These are phyloP conservation scores for Drosophila seguyi DNA, from an alignment of 1,140 invertebrate genomes.

Conservation along the genomic window DNA sequence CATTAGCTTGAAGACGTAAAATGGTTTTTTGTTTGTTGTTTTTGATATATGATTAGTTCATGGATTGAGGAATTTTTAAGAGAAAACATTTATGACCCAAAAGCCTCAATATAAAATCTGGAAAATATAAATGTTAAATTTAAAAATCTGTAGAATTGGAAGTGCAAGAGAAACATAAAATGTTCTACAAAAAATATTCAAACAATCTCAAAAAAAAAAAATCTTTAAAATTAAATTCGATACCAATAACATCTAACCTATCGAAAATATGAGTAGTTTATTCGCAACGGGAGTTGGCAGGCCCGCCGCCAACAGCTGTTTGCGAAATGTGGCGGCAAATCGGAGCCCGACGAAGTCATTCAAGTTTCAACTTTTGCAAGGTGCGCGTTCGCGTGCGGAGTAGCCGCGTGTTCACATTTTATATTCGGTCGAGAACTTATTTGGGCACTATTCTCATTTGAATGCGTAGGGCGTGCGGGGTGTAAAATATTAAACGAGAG, in stretches of 20 bases:
- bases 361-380: constrained; percentile 38
- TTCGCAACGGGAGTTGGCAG: background rate
- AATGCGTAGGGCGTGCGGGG: constrained; percentile 37
- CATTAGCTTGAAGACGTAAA: constrained; percentile 19
- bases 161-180: too few relatives aligned
- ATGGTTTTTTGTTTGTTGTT: background rate
- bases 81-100: too few relatives aligned
- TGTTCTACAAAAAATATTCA: too few relatives aligned
- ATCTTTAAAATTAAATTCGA: background rate
- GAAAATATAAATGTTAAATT: background rate
- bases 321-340: constrained; percentile 46
- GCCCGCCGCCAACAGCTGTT: constrained; percentile 16
- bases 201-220: background rate
- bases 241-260: background rate
- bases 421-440: constrained; percentile 33
- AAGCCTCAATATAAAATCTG: too few relatives aligned
- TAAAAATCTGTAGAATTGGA: too few relatives aligned
- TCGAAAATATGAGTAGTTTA: too few relatives aligned
- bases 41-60: too few relatives aligned
- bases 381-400: constrained; percentile 37
- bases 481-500: constrained; percentile 23
- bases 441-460: constrained; percentile 30
- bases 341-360: constrained; percentile 20
- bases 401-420: constrained; percentile 5
- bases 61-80: too few relatives aligned